Evolutionary conservation across 1,140 invertebrate genomes (phyloP).

Genomic region (Diachasmimorpha longicaudata): DNA sequence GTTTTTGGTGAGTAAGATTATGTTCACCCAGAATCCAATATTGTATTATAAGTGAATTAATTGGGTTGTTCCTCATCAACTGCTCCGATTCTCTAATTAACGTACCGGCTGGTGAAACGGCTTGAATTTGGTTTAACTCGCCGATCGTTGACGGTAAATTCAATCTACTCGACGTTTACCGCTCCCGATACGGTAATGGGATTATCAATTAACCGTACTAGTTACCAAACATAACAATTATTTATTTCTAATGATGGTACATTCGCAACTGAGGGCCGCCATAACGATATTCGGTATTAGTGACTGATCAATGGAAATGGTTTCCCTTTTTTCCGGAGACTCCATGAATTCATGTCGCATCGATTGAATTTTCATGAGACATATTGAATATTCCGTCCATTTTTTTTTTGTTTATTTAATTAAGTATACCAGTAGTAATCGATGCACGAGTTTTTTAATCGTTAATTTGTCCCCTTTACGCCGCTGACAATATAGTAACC

Average conservation of each 20-base stretch:
- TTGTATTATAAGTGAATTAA: constrained; percentile 11
- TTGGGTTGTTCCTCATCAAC: constrained; percentile 17
- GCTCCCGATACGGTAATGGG: constrained; percentile 33
- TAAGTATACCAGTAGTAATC: too few relatives aligned
- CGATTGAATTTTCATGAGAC: neutral
- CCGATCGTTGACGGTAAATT: constrained; percentile 36
- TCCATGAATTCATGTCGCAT: neutral
- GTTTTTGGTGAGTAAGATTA: constrained; percentile 51
- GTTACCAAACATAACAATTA: constrained; percentile 21
- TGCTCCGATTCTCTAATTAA: constrained; percentile 29
- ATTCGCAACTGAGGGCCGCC: neutral
- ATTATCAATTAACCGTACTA: constrained; percentile 40
- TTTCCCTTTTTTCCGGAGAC: neutral
- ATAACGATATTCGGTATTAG: neutral
- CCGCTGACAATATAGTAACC: too few relatives aligned
- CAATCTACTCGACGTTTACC: constrained; percentile 39
- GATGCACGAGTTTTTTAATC: too few relatives aligned
- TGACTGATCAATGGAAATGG: neutral
- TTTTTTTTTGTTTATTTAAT: too few relatives aligned
- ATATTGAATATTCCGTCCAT: too few relatives aligned
- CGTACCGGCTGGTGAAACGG: constrained; percentile 27
- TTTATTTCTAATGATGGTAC: constrained; percentile 31
- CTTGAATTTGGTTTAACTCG: constrained; percentile 33
- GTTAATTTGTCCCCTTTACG: too few relatives aligned
- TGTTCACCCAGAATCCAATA: constrained; percentile 7